Evolutionary conservation across 2,888 invertebrate genomes (phyloP).

Genomic region (Epistrophe grossulariae): DNA sequence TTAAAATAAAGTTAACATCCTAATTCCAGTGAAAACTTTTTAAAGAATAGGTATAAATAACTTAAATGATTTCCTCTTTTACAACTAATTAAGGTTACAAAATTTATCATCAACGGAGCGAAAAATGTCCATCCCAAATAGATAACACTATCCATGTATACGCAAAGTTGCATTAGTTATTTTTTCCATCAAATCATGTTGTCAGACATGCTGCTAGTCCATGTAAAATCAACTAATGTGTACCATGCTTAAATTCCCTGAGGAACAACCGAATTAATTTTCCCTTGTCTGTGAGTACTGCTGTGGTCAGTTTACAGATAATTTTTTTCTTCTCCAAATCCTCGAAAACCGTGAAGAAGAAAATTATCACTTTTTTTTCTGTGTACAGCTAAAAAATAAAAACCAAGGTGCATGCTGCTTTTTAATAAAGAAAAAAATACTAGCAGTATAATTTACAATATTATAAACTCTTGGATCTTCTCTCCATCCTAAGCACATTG

Average conservation of each 20-base stretch:
- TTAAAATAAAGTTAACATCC: too few species aligned
- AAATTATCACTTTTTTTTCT: conserved; percentile 38
- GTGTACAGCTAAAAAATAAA: conserved; percentile 49
- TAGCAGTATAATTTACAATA: not conserved
- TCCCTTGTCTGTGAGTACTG: not conserved
- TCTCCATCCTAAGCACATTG: not conserved
- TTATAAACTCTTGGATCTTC: not conserved
- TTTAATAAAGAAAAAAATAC: not conserved
- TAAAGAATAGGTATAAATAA: too few species aligned
- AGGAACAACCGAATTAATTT: not conserved
- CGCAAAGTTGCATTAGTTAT: too few species aligned
- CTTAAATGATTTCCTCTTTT: too few species aligned
- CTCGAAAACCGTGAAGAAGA: not conserved
- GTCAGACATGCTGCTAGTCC: too few species aligned
- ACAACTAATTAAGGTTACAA: too few species aligned
- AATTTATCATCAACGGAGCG: too few species aligned
- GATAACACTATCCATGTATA: too few species aligned
- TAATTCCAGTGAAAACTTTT: too few species aligned
- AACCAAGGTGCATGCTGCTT: conserved; percentile 37
- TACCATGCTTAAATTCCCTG: not conserved
- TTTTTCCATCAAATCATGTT: too few species aligned
- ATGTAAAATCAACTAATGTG: not conserved
- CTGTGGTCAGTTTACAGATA: not conserved
- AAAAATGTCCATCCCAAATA: too few species aligned
- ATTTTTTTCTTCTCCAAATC: not conserved